These are phyloP conservation scores for Chaenocephalus aceratus DNA, from an alignment of 2,113 vertebrate genomes.

Conservation along the genomic window DNA sequence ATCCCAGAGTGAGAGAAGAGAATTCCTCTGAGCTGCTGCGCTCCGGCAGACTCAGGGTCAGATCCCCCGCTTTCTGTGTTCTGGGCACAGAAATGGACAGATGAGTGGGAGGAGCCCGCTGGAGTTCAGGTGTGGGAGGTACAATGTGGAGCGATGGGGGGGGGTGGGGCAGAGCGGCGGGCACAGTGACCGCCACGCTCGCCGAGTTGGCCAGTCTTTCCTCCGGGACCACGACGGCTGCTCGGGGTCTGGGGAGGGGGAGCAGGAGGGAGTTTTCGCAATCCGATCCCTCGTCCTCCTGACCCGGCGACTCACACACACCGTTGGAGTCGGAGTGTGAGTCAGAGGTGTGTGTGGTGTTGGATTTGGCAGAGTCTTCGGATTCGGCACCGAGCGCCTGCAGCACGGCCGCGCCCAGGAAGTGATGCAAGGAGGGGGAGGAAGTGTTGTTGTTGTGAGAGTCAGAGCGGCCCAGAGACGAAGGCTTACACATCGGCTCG, in stretches of 20 bases:
- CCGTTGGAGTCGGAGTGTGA: slow-evolving; percentile 39
- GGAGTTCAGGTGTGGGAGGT: slow-evolving; percentile 62
- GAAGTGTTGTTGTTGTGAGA: slow-evolving; percentile 89
- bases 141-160: slow-evolving; percentile 65
- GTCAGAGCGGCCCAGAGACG: slow-evolving; percentile 64
- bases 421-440: slow-evolving; percentile 89
- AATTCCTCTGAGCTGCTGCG: slow-evolving; percentile 56
- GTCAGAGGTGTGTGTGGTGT: slow-evolving; percentile 6
- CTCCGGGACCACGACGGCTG: slow-evolving; percentile 75
- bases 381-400: slow-evolving; percentile 63
- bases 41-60: slow-evolving; percentile 47
- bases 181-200: slow-evolving; percentile 50
- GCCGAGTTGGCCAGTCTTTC: slow-evolving; percentile 47
- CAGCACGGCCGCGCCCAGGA: slow-evolving; percentile 86
- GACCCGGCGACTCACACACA: slow-evolving; percentile 44
- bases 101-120: slow-evolving; percentile 35
- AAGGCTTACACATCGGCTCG: slow-evolving; percentile 77
- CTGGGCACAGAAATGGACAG: slow-evolving; percentile 39
- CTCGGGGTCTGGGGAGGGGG: slow-evolving; percentile 60
- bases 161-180: slow-evolving; percentile 51
- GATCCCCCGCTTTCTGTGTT: slow-evolving; percentile 33
- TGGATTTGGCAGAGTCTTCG: slow-evolving; percentile 17
- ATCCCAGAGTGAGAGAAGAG: slow-evolving; percentile 52
- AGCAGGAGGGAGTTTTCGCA: slow-evolving; percentile 24
- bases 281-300: slow-evolving; percentile 27